Conservation (phyloP, 2,113 vertebrate genomes). For the Poeciliopsis turrubarensis region DNA sequence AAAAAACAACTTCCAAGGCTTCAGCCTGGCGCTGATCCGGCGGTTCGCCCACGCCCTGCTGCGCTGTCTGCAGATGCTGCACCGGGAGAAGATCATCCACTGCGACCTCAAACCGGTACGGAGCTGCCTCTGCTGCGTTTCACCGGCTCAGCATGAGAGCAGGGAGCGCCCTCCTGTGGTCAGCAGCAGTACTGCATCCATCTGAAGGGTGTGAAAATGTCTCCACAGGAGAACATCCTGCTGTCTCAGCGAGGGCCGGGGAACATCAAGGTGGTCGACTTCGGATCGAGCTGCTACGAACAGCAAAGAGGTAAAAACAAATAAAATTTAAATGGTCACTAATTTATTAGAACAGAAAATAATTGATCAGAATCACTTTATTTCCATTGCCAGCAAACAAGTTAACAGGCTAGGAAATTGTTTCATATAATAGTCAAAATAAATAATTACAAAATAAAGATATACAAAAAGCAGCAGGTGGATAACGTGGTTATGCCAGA, state of each 20-base stretch:
- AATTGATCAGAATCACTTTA: no score
- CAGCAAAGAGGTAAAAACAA: slow-evolving; percentile 87
- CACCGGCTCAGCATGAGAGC: background rate
- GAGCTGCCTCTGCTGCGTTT: background rate
- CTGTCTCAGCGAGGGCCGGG: slow-evolving; percentile 88
- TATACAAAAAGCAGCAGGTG: no score
- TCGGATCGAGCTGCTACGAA: slow-evolving; percentile 95
- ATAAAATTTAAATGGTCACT: no score
- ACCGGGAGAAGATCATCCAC: slow-evolving; percentile 92
- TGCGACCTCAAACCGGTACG: slow-evolving; percentile 94
- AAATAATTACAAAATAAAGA: no score
- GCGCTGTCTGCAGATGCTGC: slow-evolving; percentile 91
- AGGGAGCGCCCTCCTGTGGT: slow-evolving; percentile 47
- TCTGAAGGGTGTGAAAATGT: background rate
- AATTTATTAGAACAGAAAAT: no score
- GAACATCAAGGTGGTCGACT: slow-evolving; percentile 95
- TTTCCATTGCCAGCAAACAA: no score
- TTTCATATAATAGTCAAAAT: no score
- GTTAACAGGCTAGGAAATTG: no score
- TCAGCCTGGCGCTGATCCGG: slow-evolving; percentile 87
- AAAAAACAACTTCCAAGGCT: slow-evolving; percentile 94
- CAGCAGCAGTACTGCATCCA: background rate
- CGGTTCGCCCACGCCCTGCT: slow-evolving; percentile 88
- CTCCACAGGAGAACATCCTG: slow-evolving; percentile 89
- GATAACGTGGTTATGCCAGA: no score